Evolutionary conservation across 2,797 vertebrate genomes (phyloP), one percentile per base, ranked within the genome.

Genomic region (Yasuhikotakia modesta): DNA sequence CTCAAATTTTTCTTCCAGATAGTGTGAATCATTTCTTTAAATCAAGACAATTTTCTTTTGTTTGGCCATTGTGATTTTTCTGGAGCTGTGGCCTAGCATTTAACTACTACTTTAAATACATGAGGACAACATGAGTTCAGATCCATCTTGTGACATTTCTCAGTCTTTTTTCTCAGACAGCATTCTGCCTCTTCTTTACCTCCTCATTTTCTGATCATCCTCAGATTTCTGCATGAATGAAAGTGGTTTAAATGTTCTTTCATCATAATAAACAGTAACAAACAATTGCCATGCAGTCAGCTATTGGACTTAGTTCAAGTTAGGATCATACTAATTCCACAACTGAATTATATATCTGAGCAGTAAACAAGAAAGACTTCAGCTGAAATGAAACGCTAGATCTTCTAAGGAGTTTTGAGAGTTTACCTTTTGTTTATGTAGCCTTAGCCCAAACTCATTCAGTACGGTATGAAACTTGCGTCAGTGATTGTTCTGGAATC

Each of bases 401-500:
- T 79, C 48, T 70, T 78, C 19, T 46, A 21, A 65, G 76, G 76
- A 45, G 48, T 53, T 39, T 13, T 4, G 13, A 74, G 27, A 52
- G 19, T 74, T 63, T 39, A 55, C 70, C 55, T 24, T 19, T 35
- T 52, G 24, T 68, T 50, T 43, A 67, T 68, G 35, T 45, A 55
- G 27, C 57, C 69, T 64, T 32, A 24, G 58, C 52, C 22, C 50
- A 45, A 72, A 66, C 32, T 68, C 45, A 69, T 63, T 53, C 64
- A 43, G 52, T 70, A 64, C 14, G 30, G 30, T 58, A 74, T 53
- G 32, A 61, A 32, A n/a, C 57, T 55, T 55, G 46, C 55, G 46
- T 35, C 17, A 50, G 52, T 35, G 52, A 53, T 69, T 53, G 10
- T 76, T 68, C 24, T 60, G 24, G 75, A 80, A 80, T 75, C 72